These are phyloP conservation scores for Drosophila pandora DNA, from an alignment of 1,140 invertebrate genomes.

Conservation along the genomic window DNA sequence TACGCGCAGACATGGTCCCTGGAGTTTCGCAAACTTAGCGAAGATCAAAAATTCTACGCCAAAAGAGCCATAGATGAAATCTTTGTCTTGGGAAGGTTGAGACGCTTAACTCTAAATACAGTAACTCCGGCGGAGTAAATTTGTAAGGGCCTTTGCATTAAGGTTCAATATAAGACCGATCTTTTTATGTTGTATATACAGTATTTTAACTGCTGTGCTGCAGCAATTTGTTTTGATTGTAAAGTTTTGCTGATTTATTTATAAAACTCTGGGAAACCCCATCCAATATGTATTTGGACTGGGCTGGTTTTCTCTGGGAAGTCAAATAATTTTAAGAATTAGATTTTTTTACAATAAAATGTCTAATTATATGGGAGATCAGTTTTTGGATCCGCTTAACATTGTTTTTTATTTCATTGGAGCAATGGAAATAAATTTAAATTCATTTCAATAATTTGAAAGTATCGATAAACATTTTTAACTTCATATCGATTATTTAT, in stretches of 20 bases:
- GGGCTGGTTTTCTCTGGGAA: background rate
- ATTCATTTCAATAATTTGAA: background rate
- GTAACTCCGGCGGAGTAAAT: conserved; percentile 43
- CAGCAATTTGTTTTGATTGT: background rate
- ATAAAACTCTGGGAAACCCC: background rate
- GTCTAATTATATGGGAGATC: too few species aligned
- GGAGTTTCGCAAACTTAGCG: conserved; percentile 64
- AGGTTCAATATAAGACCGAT: background rate
- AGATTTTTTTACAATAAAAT: too few species aligned
- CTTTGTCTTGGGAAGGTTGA: conserved; percentile 61
- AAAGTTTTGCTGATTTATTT: background rate
- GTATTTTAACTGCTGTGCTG: background rate
- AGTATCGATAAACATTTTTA: background rate
- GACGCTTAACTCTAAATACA: conserved; percentile 61
- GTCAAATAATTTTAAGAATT: background rate
- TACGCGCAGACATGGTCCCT: conserved; percentile 67
- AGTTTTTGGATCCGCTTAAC: too few species aligned
- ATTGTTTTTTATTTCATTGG: too few species aligned
- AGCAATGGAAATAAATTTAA: too few species aligned
- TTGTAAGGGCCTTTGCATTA: conserved; percentile 1
- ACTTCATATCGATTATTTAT: background rate
- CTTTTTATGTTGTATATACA: background rate
- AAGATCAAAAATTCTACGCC: conserved; percentile 67
- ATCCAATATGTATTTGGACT: too few species aligned
- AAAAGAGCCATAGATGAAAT: conserved; percentile 70